Evolutionary conservation across 1,140 invertebrate species (phyloP).

Genomic region (Cherax destructor): DNA sequence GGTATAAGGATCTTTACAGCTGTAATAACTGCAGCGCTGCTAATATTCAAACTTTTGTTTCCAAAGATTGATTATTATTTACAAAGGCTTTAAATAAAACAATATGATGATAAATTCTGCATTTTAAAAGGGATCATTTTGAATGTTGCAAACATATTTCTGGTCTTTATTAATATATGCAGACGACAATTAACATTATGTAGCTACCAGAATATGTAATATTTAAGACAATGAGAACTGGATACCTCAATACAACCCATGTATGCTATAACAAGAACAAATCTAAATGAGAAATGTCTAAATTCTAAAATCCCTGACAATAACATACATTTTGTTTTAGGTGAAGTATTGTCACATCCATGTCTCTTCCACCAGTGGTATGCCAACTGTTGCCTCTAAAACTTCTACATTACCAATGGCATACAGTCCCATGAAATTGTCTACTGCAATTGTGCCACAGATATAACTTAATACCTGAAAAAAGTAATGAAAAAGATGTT

Average conservation of each 20-base stretch:
- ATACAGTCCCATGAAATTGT: conserved; percentile 3
- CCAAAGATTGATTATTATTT: not conserved
- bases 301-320: conserved; percentile 4
- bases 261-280: not conserved
- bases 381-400: not conserved
- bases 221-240: conserved; percentile 1
- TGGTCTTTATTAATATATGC: not conserved
- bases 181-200: not conserved
- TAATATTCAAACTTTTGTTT: not conserved
- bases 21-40: not conserved
- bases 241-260: conserved; percentile 6
- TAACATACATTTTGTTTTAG: not conserved
- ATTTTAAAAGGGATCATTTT: not conserved
- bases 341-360: not conserved
- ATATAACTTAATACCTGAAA: not conserved
- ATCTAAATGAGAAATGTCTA: conserved; percentile 9
- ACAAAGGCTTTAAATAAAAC: not conserved
- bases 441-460: not conserved
- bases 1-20: not conserved
- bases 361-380: not conserved
- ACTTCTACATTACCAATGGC: conserved; percentile 5
- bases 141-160: not conserved
- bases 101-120: not conserved
- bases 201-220: conserved; percentile 5
- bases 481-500: not conserved